These are phyloP conservation scores for Odobenus rosmarus DNA, from an alignment of 2,113 vertebrate genomes.

Conservation along the genomic window DNA sequence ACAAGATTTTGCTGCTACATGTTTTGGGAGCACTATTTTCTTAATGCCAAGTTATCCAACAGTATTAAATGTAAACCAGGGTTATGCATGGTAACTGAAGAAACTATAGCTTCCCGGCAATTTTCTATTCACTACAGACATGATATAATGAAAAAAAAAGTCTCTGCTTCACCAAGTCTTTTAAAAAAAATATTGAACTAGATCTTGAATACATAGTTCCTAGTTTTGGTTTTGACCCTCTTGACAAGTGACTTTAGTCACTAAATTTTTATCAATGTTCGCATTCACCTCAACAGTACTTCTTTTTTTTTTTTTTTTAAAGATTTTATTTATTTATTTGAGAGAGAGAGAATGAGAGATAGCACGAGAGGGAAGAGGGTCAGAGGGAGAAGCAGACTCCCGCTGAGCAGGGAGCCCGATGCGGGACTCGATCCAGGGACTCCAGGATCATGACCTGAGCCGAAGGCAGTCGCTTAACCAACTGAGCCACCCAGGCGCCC, in stretches of 20 bases:
- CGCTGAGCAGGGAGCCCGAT: too few species aligned
- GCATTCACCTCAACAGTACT: slow-evolving; percentile 26
- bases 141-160: neutral
- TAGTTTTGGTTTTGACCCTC: slow-evolving; percentile 35
- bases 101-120: neutral
- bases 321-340: too few species aligned
- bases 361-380: too few species aligned
- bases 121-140: neutral
- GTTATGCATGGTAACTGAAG: neutral
- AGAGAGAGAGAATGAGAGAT: too few species aligned
- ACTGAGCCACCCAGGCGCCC: too few species aligned
- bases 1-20: slow-evolving; percentile 28
- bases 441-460: too few species aligned
- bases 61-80: slow-evolving; percentile 31
- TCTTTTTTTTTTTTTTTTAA: too few species aligned
- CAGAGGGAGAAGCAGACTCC: too few species aligned
- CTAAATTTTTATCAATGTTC: slow-evolving; percentile 46
- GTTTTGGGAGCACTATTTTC: neutral
- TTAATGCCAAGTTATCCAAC: slow-evolving; percentile 28
- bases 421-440: too few species aligned
- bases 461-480: too few species aligned
- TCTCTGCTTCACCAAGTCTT: neutral
- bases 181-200: slow-evolving; percentile 47
- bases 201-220: slow-evolving; percentile 28
- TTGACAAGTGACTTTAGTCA: slow-evolving; percentile 31